Evolutionary conservation across 2,888 invertebrate species (phyloP).

Genomic region (Cephonodes hylas): DNA sequence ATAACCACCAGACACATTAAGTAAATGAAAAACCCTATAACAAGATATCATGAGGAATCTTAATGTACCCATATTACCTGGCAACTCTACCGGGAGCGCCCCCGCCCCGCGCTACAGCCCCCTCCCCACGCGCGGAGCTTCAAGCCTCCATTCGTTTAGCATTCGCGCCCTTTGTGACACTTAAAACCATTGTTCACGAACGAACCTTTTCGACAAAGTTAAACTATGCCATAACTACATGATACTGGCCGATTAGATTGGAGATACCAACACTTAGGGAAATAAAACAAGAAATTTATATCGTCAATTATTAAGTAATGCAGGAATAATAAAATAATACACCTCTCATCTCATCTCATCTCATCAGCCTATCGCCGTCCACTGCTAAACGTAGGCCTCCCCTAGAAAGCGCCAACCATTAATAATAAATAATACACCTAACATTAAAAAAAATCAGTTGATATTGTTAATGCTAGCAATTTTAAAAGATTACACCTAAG

Average conservation of each 20-base stretch:
- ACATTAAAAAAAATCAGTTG: background rate
- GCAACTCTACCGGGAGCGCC: constrained; percentile 33
- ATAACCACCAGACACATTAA: background rate
- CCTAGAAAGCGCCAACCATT: too few species aligned
- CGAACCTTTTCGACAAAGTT: constrained; percentile 53
- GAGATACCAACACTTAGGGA: background rate
- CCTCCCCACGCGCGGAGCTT: constrained; percentile 42
- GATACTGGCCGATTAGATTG: constrained; percentile 22
- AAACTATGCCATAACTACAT: constrained; percentile 40
- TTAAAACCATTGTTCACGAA: constrained; percentile 73
- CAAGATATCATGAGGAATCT: background rate
- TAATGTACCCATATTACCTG: constrained; percentile 20
- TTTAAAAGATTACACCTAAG: background rate
- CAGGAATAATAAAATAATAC: too few species aligned
- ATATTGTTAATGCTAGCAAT: background rate
- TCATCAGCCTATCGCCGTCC: too few species aligned
- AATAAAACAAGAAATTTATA: too few species aligned
- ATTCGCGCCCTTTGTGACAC: constrained; percentile 79
- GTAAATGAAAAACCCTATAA: background rate
- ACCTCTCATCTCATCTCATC: too few species aligned
- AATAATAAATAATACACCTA: too few species aligned
- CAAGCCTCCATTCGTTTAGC: constrained; percentile 71
- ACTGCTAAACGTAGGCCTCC: too few species aligned
- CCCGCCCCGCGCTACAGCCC: constrained; percentile 39
- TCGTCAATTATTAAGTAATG: too few species aligned